Evolutionary conservation across 2,797 vertebrate genomes (phyloP).

Genomic region (Petrocephalus sullivani): DNA sequence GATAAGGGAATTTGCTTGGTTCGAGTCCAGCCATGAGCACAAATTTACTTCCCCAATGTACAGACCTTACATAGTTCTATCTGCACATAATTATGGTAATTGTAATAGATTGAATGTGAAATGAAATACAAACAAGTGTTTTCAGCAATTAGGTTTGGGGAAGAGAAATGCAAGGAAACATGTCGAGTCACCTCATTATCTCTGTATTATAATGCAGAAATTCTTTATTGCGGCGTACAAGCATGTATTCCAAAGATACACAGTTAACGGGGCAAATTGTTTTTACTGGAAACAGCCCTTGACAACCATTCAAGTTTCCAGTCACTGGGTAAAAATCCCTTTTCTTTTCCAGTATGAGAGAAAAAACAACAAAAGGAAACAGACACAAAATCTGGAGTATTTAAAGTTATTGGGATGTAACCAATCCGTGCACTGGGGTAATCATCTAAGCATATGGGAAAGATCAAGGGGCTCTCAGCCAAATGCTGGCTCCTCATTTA

Average conservation of each 20-base stretch:
- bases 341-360: neutral
- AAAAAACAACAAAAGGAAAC: neutral
- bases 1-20: neutral
- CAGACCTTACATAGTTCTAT: neutral
- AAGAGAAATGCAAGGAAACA: neutral
- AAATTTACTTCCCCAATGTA: neutral
- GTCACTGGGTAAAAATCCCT: neutral
- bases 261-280: neutral
- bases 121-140: neutral
- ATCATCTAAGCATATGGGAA: slow-evolving; percentile 10
- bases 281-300: neutral
- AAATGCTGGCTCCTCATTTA: neutral
- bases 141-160: neutral
- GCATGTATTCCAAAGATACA: neutral
- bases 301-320: neutral
- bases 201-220: neutral
- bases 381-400: neutral
- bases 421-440: neutral
- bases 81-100: neutral
- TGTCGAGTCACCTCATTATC: neutral
- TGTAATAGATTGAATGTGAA: neutral
- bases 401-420: neutral
- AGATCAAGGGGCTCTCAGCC: neutral
- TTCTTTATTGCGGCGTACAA: neutral
- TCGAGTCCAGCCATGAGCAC: neutral